phyloP scores from a whole-genome alignment of 2,888 invertebrate species.

The Cerastis rubricosa region DNA sequence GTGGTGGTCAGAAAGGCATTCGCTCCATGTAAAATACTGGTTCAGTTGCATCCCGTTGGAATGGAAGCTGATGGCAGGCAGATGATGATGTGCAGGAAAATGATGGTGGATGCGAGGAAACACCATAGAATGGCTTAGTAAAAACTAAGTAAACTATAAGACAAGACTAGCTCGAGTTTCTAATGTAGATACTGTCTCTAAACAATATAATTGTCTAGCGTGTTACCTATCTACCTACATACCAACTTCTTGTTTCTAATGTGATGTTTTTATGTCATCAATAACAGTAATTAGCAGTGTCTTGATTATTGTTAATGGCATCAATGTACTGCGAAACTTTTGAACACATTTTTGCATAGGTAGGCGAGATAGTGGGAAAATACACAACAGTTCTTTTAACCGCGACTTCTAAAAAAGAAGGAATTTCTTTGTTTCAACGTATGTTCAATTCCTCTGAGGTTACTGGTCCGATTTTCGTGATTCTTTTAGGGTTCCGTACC shows the following conservation, averaged over 20 bases:
- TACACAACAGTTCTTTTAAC: background rate
- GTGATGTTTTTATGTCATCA: slow-evolving; percentile 12
- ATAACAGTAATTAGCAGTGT: background rate
- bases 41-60: too few relatives aligned
- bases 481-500: too few relatives aligned
- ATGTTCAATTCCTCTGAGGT: too few relatives aligned
- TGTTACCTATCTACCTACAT: background rate
- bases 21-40: too few relatives aligned
- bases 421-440: too few relatives aligned
- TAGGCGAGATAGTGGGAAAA: background rate
- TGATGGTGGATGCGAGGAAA: too few relatives aligned
- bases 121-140: background rate
- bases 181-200: background rate
- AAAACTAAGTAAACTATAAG: background rate
- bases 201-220: slow-evolving; percentile 27
- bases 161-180: background rate
- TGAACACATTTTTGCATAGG: background rate
- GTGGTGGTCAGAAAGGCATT: too few relatives aligned
- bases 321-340: background rate
- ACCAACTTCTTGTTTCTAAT: background rate
- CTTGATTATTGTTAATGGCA: background rate
- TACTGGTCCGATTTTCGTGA: too few relatives aligned
- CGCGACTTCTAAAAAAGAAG: too few relatives aligned
- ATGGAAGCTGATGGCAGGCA: too few relatives aligned
- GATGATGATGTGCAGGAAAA: too few relatives aligned